These are phyloP conservation scores for Eutolmus rufibarbis DNA, from an alignment of 2,888 invertebrate genomes.

Conservation along the genomic window DNA sequence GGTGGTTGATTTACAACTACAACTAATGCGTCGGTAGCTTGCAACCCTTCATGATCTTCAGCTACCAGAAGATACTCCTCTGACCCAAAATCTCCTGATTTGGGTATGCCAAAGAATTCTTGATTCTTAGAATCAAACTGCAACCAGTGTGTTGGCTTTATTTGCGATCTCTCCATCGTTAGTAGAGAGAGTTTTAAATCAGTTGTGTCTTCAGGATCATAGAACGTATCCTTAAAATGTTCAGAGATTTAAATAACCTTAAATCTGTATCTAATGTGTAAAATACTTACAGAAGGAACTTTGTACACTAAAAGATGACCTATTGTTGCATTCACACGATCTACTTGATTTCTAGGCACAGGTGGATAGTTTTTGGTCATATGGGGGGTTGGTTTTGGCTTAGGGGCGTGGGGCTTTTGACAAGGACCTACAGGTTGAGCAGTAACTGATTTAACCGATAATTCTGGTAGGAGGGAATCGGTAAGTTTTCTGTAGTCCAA, in stretches of 20 bases:
- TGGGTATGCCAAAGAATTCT: conserved; percentile 87
- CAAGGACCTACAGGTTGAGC: conserved; percentile 76
- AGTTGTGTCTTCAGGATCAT: conserved; percentile 84
- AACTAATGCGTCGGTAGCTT: conserved; percentile 80
- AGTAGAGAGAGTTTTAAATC: conserved; percentile 78
- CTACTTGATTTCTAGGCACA: conserved; percentile 82
- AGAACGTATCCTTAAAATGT: conserved; percentile 79
- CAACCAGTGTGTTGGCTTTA: conserved; percentile 79
- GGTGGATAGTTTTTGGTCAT: conserved; percentile 75
- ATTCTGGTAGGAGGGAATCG: conserved; percentile 71
- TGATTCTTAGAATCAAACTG: conserved; percentile 89
- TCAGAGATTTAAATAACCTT: not conserved
- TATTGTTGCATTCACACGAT: conserved; percentile 80
- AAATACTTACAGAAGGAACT: conserved; percentile 74
- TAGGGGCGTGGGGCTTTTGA: conserved; percentile 64
- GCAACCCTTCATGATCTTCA: conserved; percentile 75
- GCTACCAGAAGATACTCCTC: conserved; percentile 82
- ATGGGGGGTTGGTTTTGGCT: conserved; percentile 64
- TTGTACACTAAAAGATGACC: conserved; percentile 82
- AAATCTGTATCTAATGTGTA: not conserved
- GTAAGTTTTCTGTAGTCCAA: conserved; percentile 66
- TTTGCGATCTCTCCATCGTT: conserved; percentile 73
- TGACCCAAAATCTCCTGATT: conserved; percentile 73
- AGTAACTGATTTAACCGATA: conserved; percentile 71
- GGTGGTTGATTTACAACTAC: conserved; percentile 76